A percentile compares a stretch with the other conserved stretches of the same genome.
Evolutionary conservation across 64 coral and sea anemone species (phyloP).

Genomic region (Dendronephthya gigantea): DNA sequence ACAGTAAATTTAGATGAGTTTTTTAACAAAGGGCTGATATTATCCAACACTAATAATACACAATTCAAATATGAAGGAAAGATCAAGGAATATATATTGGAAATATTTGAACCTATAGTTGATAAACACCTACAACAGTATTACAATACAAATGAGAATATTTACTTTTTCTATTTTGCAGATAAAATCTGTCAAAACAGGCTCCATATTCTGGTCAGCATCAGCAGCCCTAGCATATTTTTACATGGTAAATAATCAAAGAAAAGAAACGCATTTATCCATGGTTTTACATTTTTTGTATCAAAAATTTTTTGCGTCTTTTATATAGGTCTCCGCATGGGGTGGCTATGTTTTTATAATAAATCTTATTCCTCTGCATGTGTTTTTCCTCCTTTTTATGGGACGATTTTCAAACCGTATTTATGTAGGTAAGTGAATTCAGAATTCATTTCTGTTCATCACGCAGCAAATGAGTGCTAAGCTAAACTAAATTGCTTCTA

Average conservation of each 20-base stretch:
- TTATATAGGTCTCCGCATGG: slow-evolving; percentile 81
- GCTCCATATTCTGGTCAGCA: slow-evolving; percentile 86
- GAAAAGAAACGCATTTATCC: neutral
- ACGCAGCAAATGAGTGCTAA: too few species aligned
- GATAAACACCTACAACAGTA: too few species aligned
- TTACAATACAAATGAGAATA: too few species aligned
- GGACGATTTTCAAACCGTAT: slow-evolving; percentile 75
- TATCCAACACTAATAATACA: too few species aligned
- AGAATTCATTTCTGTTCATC: too few species aligned
- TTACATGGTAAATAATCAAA: slow-evolving; percentile 61
- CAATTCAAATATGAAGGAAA: too few species aligned
- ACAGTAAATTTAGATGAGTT: too few species aligned
- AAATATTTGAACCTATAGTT: too few species aligned
- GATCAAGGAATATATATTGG: too few species aligned
- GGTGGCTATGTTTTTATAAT: slow-evolving; percentile 99
- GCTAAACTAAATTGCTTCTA: too few species aligned
- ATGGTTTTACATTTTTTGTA: too few species aligned
- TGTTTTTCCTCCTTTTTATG: slow-evolving; percentile 91
- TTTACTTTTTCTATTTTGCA: neutral
- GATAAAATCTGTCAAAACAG: slow-evolving; percentile 93
- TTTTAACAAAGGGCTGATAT: too few species aligned
- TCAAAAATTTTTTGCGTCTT: neutral
- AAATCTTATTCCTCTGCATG: slow-evolving; percentile 94
- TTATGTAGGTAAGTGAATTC: slow-evolving; percentile 62
- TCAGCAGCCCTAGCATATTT: slow-evolving; percentile 83